phyloP scores from a whole-genome alignment of 2,797 vertebrate species.

The Ibycter americanus region DNA sequence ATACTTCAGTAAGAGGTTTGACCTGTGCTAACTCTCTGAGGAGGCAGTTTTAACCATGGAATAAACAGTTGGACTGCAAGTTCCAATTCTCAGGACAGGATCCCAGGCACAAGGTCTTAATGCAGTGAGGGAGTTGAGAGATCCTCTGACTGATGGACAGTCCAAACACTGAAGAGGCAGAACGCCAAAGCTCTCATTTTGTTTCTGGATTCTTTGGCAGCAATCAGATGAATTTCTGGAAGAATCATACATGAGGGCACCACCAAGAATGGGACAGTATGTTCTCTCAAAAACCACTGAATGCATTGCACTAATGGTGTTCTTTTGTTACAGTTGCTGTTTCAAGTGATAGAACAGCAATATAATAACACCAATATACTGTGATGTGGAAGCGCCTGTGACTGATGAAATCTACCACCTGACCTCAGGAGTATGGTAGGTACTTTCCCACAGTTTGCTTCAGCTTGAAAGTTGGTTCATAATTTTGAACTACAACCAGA shows the following conservation, averaged over 20 bases:
- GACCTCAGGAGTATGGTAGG: not conserved
- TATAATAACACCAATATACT: not conserved
- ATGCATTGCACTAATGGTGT: not conserved
- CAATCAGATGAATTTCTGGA: not conserved
- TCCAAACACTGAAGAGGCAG: not conserved
- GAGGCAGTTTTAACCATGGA: not conserved
- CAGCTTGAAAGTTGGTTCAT: not conserved
- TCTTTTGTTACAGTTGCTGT: not conserved
- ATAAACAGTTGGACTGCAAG: not conserved
- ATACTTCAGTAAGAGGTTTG: not conserved
- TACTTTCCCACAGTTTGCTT: not conserved
- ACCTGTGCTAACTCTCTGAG: not conserved
- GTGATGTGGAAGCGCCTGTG: not conserved
- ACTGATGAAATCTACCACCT: not conserved
- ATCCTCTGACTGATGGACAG: not conserved
- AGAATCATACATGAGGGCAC: not conserved
- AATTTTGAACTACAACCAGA: not conserved
- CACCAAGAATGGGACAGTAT: not conserved
- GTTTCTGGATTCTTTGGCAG: not conserved
- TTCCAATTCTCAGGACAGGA: not conserved
- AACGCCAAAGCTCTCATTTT: not conserved
- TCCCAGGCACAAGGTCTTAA: not conserved
- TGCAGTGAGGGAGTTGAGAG: not conserved
- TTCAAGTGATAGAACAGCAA: not conserved
- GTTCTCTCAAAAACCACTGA: accelerated